These are phyloP conservation scores for Rutpela maculata DNA, from an alignment of 2,888 invertebrate genomes.

Conservation along the genomic window DNA sequence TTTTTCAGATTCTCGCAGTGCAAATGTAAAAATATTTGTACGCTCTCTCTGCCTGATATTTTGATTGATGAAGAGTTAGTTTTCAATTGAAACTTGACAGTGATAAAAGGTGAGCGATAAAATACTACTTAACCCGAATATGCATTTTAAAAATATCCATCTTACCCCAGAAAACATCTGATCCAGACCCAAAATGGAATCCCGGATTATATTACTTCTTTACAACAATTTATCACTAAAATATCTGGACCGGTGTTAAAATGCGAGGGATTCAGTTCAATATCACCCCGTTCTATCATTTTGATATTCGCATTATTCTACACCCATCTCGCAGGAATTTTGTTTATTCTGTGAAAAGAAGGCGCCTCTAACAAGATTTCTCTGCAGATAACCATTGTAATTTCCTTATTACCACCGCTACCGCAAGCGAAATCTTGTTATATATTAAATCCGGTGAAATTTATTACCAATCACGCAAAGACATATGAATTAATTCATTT, in stretches of 20 bases:
- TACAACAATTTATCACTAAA: constrained; percentile 64
- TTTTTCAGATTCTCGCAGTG: constrained; percentile 38
- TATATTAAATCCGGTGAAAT: neutral
- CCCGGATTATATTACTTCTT: constrained; percentile 64
- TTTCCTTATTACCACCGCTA: constrained; percentile 4
- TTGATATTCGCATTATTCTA: constrained; percentile 60
- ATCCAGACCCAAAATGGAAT: constrained; percentile 63
- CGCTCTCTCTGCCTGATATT: constrained; percentile 37
- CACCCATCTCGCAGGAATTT: constrained; percentile 29
- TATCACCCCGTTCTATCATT: constrained; percentile 61
- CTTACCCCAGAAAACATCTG: constrained; percentile 62
- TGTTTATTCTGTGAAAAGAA: constrained; percentile 27
- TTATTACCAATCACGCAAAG: constrained; percentile 2
- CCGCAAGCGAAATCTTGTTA: neutral
- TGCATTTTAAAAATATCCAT: constrained; percentile 56
- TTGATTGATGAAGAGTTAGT: constrained; percentile 57
- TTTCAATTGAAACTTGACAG: constrained; percentile 62
- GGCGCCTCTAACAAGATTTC: constrained; percentile 15
- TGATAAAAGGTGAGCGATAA: constrained; percentile 66
- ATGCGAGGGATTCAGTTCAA: constrained; percentile 57
- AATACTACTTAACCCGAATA: constrained; percentile 66
- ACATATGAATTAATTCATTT: neutral
- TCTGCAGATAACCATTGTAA: constrained; percentile 11
- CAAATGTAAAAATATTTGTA: constrained; percentile 50
- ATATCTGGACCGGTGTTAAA: constrained; percentile 58